A percentile compares a stretch with the other conserved stretches of the same genome.
These are phyloP conservation scores for Apodemus speciosus DNA, from an alignment of 2,113 vertebrate genomes.

Conservation along the genomic window DNA sequence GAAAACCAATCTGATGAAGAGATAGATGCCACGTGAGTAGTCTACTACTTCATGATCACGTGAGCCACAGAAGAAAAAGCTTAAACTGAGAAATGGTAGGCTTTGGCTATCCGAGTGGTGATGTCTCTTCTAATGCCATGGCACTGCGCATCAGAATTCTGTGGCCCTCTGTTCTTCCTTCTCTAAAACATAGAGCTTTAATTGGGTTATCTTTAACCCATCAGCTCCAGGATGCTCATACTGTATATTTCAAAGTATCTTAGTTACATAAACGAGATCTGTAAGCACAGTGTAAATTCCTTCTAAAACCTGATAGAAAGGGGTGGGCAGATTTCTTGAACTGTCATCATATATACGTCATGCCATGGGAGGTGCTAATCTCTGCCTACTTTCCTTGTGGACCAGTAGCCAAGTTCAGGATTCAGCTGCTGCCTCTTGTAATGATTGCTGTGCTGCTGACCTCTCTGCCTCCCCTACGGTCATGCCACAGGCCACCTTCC, in stretches of 20 bases:
- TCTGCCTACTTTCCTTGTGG: not conserved
- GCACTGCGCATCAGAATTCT: not conserved
- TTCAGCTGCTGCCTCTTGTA: not conserved
- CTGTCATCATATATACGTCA: not conserved
- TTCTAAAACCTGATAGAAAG: not conserved
- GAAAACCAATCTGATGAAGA: not conserved
- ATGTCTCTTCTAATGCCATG: too few relatives aligned
- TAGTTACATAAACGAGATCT: not conserved
- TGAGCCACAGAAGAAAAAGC: not conserved
- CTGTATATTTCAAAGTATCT: not conserved
- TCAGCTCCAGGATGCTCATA: not conserved
- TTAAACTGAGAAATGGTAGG: not conserved
- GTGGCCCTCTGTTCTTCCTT: not conserved
- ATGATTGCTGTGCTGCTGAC: not conserved
- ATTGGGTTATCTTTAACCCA: too few relatives aligned
- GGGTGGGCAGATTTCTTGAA: fast-evolving
- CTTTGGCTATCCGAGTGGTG: not conserved
- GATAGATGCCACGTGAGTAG: fast-evolving
- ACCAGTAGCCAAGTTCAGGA: too few relatives aligned
- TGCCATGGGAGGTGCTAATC: not conserved
- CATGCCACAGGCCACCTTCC: not conserved
- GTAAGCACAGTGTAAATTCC: not conserved
- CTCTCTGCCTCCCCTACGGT: not conserved
- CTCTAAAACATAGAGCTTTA: not conserved
- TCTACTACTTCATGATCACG: not conserved